Percentiles rank a stretch among this genome's conserved stretches.
phyloP scores from a whole-genome alignment of 2,113 vertebrate genomes.

The Siphamia tubifer region DNA sequence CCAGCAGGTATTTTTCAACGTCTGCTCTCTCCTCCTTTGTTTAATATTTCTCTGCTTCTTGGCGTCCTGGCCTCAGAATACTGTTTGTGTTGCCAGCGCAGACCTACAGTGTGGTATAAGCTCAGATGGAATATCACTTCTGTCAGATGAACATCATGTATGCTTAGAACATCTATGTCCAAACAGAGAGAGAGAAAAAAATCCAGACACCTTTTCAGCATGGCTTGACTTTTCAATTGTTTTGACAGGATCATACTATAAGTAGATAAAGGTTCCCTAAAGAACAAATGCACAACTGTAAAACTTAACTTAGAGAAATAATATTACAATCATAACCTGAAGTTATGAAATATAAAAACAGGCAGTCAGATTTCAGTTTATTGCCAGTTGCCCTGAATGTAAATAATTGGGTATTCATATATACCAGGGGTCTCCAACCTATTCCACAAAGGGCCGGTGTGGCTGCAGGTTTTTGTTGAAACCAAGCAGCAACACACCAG shows the following conservation, averaged over 20 bases:
- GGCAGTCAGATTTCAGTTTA: too few relatives aligned
- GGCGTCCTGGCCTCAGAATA: slow-evolving; percentile 52
- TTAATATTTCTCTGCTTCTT: slow-evolving; percentile 66
- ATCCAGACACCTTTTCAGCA: not conserved
- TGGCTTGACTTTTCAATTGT: not conserved
- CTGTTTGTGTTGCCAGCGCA: slow-evolving; percentile 54
- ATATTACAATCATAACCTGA: too few relatives aligned
- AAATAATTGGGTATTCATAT: too few relatives aligned
- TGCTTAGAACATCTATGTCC: slow-evolving; percentile 3
- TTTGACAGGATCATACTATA: not conserved
- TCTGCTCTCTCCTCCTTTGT: slow-evolving; percentile 73
- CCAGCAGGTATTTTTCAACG: slow-evolving; percentile 80
- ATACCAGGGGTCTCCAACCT: too few relatives aligned
- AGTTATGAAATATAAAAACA: too few relatives aligned
- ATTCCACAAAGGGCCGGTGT: too few relatives aligned
- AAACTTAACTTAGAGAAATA: too few relatives aligned
- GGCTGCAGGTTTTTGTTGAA: too few relatives aligned
- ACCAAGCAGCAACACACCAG: too few relatives aligned
- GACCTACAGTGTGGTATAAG: slow-evolving; percentile 18
- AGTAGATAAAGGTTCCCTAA: not conserved
- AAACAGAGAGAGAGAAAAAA: not conserved
- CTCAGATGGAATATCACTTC: slow-evolving; percentile 38
- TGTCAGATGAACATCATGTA: slow-evolving; percentile 33
- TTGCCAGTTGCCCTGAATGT: too few relatives aligned
- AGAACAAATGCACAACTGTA: too few relatives aligned